phyloP scores from a whole-genome alignment of 2,113 vertebrate species.

The Menidia beryllina region DNA sequence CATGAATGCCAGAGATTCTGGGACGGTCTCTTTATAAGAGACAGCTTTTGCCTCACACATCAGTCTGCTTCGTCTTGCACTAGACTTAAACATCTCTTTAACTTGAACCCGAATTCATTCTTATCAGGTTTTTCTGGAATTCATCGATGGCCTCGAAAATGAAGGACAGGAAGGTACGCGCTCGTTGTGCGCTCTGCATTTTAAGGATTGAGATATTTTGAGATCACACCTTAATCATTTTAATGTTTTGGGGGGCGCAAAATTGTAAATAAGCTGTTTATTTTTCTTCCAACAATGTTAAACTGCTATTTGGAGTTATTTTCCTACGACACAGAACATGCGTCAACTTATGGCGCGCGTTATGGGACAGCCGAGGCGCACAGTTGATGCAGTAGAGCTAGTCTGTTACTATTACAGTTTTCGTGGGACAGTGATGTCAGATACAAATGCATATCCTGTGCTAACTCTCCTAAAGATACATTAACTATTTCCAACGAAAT shows the following conservation, averaged over 20 bases:
- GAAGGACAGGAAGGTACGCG: constrained; percentile 93
- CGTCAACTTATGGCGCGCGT: constrained; percentile 10
- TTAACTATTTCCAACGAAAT: background rate
- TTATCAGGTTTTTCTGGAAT: constrained; percentile 32
- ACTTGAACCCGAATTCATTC: constrained; percentile 19
- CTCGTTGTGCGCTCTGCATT: constrained; percentile 42
- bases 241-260: constrained; percentile 21
- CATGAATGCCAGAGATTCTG: constrained; percentile 84
- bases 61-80: constrained; percentile 77
- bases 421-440: background rate
- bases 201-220: constrained; percentile 35
- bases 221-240: constrained; percentile 10
- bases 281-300: background rate
- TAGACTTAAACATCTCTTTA: constrained; percentile 45
- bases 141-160: constrained; percentile 89
- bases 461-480: background rate
- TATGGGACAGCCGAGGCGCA: constrained; percentile 12
- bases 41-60: constrained; percentile 52
- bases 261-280: background rate
- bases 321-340: background rate
- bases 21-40: constrained; percentile 91
- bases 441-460: background rate
- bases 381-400: background rate
- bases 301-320: constrained; percentile 11
- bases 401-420: background rate